Percentiles rank a stretch among this genome's conserved stretches.
Evolutionary conservation across 2,797 vertebrate species (phyloP).

Genomic region (Sphenopsis melanotis): DNA sequence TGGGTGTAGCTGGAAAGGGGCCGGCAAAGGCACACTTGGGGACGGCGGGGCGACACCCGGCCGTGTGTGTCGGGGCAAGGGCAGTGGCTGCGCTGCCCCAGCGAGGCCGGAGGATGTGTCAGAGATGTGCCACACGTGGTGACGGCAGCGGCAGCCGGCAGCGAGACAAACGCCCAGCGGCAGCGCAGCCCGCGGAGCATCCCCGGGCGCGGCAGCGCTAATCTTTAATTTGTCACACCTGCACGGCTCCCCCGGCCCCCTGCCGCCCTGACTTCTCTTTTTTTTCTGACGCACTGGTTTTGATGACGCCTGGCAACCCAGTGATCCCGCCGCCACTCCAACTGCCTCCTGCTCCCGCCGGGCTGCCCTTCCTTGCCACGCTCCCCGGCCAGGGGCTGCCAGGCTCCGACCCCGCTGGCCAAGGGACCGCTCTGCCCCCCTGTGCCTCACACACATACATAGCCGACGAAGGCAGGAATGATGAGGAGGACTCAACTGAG

Average conservation of each 20-base stretch:
- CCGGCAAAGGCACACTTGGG: neutral
- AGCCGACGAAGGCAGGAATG: too few relatives aligned
- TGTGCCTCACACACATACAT: neutral
- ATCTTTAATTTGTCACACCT: conserved; percentile 61
- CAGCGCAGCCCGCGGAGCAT: neutral
- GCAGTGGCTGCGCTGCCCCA: neutral
- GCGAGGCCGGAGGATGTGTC: neutral
- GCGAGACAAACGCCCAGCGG: neutral
- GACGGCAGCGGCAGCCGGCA: neutral
- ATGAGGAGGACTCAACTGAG: too few relatives aligned
- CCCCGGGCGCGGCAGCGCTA: neutral
- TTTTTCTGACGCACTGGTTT: neutral
- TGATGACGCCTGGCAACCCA: neutral
- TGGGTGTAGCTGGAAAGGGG: conserved; percentile 49
- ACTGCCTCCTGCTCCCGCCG: neutral
- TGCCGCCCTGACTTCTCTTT: neutral
- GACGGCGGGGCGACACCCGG: neutral
- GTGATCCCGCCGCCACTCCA: neutral
- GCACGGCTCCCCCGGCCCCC: neutral
- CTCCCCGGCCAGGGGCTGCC: neutral
- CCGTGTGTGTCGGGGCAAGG: neutral
- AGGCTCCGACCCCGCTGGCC: accelerated
- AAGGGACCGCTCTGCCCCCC: accelerated
- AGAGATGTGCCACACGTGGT: neutral
- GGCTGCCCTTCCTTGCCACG: neutral